Evolutionary conservation across 2,797 vertebrate genomes (phyloP).

Genomic region (Gallirallus australis): DNA sequence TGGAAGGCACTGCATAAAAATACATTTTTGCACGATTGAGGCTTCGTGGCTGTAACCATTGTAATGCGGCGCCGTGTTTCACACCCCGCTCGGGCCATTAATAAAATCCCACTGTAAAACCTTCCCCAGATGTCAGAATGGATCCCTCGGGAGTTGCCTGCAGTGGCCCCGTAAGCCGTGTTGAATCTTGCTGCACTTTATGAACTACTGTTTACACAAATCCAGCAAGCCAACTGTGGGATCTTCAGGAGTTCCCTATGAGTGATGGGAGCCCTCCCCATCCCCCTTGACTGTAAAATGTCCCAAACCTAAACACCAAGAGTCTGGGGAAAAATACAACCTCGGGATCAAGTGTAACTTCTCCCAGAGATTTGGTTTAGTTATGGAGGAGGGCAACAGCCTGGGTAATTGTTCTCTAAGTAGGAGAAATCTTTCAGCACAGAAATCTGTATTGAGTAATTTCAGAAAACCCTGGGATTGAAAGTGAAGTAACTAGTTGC

Average conservation of each 20-base stretch:
- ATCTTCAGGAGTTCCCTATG: neutral
- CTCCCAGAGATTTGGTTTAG: neutral
- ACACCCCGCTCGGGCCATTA: neutral
- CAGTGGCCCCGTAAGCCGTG: neutral
- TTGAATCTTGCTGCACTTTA: neutral
- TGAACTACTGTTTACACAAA: constrained; percentile 5
- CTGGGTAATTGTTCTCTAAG: neutral
- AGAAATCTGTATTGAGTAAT: neutral
- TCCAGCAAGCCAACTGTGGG: neutral
- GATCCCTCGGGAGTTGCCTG: neutral
- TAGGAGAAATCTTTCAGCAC: neutral
- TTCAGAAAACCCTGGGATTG: neutral
- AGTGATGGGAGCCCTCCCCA: neutral
- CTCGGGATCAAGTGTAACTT: neutral
- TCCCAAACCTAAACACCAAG: neutral
- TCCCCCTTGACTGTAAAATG: neutral
- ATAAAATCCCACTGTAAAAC: neutral
- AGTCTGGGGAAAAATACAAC: neutral
- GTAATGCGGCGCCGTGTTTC: neutral
- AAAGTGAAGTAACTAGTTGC: neutral
- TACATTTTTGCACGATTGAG: neutral
- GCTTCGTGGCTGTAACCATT: neutral
- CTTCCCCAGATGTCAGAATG: neutral
- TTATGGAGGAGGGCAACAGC: neutral
- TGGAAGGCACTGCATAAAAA: neutral